phyloP scores from a whole-genome alignment of 2,797 vertebrate genomes.

The Merluccius polli region DNA sequence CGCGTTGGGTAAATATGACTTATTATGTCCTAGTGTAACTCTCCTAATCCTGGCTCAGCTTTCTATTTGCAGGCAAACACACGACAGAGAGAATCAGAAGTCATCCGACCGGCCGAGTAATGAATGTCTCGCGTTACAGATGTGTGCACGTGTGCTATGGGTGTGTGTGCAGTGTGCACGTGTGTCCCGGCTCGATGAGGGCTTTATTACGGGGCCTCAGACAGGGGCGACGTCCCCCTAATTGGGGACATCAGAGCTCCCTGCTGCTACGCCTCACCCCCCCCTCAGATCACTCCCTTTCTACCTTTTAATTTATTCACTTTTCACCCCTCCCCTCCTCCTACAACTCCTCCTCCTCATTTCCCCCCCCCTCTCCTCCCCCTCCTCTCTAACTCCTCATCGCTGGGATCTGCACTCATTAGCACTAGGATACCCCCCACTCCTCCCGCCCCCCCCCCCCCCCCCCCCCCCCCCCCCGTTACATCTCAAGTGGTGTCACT shows the following conservation, averaged over 20 bases:
- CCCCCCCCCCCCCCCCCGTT: no score
- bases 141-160: no score
- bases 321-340: conserved; percentile 56
- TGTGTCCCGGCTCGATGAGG: conserved; percentile 94
- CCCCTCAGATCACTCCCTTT: conserved; percentile 65
- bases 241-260: conserved; percentile 99
- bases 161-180: conserved; percentile 74
- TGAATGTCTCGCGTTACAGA: conserved; percentile 81
- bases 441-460: no score
- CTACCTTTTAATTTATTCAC: conserved; percentile 92
- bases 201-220: conserved; percentile 96
- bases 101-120: conserved; percentile 96
- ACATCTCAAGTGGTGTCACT: conserved; percentile 97
- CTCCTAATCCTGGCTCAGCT: conserved; percentile 86
- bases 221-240: conserved; percentile 98
- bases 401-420: conserved; percentile 97
- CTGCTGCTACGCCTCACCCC: conserved; percentile 91
- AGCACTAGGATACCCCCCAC: conserved; percentile 84
- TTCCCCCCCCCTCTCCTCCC: no score
- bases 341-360: neutral
- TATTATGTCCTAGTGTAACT: conserved; percentile 89
- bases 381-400: conserved; percentile 76
- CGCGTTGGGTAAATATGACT: conserved; percentile 93
- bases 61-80: conserved; percentile 95
- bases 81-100: conserved; percentile 87